phyloP scores from a whole-genome alignment of 2,113 vertebrate genomes.

The Myiagra hebetior region DNA sequence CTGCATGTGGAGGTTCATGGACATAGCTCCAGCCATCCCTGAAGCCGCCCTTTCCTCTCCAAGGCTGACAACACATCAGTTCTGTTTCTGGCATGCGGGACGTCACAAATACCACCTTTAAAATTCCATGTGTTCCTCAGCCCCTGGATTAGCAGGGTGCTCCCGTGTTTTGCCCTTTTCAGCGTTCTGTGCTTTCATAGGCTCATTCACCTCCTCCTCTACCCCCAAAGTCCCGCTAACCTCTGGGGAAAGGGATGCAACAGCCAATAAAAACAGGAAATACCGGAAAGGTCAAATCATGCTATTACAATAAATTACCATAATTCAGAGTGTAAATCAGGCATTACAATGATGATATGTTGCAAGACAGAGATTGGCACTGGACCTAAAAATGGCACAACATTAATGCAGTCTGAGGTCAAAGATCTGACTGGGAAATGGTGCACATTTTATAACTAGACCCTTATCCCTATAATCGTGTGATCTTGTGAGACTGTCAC shows the following conservation, averaged over 20 bases:
- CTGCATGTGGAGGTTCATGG: rapidly evolving
- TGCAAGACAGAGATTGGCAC: slow-evolving; percentile 61
- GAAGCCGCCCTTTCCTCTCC: not conserved
- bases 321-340: slow-evolving; percentile 64
- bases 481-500: slow-evolving; percentile 23
- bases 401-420: slow-evolving; percentile 56
- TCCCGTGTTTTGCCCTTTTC: slow-evolving; percentile 66
- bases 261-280: slow-evolving; percentile 73
- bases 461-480: slow-evolving; percentile 40
- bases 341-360: slow-evolving; percentile 68
- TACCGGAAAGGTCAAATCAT: slow-evolving; percentile 70
- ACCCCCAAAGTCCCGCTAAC: not conserved
- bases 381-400: slow-evolving; percentile 56
- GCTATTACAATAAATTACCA: slow-evolving; percentile 79
- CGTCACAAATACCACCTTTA: not conserved
- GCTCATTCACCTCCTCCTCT: slow-evolving; percentile 10
- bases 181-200: slow-evolving; percentile 44
- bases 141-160: slow-evolving; percentile 57
- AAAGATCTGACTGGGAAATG: slow-evolving; percentile 57
- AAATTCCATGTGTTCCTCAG: not conserved
- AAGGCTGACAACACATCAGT: not conserved
- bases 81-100: not conserved
- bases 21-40: not conserved
- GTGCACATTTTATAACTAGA: slow-evolving; percentile 54
- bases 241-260: slow-evolving; percentile 60